Conservation (phyloP, 2,113 vertebrate species). For the Corvus cornix region DNA sequence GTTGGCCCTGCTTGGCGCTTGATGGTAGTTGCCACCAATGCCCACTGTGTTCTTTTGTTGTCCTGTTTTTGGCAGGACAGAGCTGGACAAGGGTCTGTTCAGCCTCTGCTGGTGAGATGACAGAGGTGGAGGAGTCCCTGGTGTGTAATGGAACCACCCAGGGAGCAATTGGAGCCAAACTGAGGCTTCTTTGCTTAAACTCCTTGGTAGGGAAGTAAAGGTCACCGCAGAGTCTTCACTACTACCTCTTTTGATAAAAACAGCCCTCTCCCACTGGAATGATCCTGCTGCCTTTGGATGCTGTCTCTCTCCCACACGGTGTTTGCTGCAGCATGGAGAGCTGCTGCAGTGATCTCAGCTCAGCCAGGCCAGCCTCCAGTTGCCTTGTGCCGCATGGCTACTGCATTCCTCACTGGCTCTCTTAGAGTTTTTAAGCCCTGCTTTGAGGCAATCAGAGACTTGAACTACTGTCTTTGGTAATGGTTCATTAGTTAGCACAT, state of each 20-base stretch:
- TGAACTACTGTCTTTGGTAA: neutral
- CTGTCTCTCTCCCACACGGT: accelerated
- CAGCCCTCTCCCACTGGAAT: neutral
- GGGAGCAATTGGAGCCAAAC: neutral
- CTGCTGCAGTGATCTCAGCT: neutral
- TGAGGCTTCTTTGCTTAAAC: neutral
- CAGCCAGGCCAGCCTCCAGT: neutral
- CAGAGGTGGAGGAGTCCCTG: neutral
- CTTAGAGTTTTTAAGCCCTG: neutral
- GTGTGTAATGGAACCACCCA: neutral
- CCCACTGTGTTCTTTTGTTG: neutral
- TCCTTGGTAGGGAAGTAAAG: neutral
- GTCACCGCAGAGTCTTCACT: neutral
- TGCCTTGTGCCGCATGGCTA: accelerated
- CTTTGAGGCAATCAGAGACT: neutral
- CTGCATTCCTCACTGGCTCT: neutral
- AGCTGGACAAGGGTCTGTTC: neutral
- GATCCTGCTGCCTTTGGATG: neutral
- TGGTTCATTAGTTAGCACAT: neutral
- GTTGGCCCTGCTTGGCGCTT: neutral
- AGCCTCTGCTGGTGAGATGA: neutral
- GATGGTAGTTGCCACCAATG: neutral
- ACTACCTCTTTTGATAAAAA: neutral
- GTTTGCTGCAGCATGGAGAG: neutral
- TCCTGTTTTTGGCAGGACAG: neutral